Evolutionary conservation across 2,797 vertebrate genomes (phyloP).

Genomic region (Sebastiscus albofasciatus): DNA sequence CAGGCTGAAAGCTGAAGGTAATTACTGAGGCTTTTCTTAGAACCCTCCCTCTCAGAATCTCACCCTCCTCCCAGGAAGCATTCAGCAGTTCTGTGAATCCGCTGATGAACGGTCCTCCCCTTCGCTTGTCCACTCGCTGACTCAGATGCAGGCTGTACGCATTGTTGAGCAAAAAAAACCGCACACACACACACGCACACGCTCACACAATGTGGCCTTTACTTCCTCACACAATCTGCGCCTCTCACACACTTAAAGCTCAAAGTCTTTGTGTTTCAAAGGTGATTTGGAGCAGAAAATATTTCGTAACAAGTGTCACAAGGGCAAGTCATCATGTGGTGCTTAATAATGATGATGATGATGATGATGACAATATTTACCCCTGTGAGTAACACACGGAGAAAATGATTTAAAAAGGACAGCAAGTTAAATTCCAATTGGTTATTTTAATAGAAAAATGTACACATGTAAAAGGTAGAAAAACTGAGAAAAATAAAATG

Average conservation of each 20-base stretch:
- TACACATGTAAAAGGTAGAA: slow-evolving; percentile 79
- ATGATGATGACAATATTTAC: neutral
- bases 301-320: slow-evolving; percentile 59
- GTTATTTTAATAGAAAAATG: slow-evolving; percentile 76
- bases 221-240: slow-evolving; percentile 49
- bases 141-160: slow-evolving; percentile 68
- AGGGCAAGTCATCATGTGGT: slow-evolving; percentile 33
- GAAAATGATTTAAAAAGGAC: slow-evolving; percentile 12
- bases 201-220: slow-evolving; percentile 52
- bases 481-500: slow-evolving; percentile 76
- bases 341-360: slow-evolving; percentile 3
- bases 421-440: slow-evolving; percentile 8
- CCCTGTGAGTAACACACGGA: neutral
- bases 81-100: slow-evolving; percentile 84
- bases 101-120: slow-evolving; percentile 81
- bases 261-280: slow-evolving; percentile 67
- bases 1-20: slow-evolving; percentile 85
- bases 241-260: slow-evolving; percentile 27
- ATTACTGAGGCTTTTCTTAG: slow-evolving; percentile 87
- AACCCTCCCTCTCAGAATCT: slow-evolving; percentile 83
- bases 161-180: slow-evolving; percentile 63
- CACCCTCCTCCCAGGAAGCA: slow-evolving; percentile 85
- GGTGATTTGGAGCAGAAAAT: slow-evolving; percentile 39
- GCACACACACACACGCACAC: neutral
- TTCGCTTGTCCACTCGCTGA: slow-evolving; percentile 74